Conservation (phyloP, 2,113 vertebrate species). For the Sylvia atricapilla region DNA sequence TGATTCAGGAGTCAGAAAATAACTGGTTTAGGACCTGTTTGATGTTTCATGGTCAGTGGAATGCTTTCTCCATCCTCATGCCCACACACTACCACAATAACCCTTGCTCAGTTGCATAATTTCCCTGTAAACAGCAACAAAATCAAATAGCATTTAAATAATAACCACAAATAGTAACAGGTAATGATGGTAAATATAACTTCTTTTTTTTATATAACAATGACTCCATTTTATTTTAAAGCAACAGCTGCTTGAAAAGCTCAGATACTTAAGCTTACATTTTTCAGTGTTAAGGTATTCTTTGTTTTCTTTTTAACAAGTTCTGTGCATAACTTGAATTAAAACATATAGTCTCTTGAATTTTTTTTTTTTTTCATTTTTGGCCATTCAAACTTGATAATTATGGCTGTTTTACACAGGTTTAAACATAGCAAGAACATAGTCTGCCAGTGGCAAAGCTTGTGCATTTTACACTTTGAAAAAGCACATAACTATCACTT, state of each 20-base stretch:
- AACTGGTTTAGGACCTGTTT: not conserved
- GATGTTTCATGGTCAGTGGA: not conserved
- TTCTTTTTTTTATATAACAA: not conserved
- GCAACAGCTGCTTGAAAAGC: not conserved
- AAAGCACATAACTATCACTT: slow-evolving; percentile 21
- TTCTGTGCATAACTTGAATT: not conserved
- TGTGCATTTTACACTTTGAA: not conserved
- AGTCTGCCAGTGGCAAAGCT: not conserved
- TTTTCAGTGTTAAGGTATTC: not conserved
- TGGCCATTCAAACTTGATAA: not conserved
- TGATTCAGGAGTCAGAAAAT: not conserved
- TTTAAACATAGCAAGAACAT: not conserved
- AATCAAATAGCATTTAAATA: not conserved
- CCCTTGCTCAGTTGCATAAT: not conserved
- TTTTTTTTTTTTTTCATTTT: not conserved
- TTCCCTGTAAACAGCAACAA: not conserved
- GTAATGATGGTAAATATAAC: not conserved
- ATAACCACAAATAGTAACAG: not conserved
- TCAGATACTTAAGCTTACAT: not conserved
- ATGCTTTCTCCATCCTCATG: not conserved
- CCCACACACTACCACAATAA: not conserved
- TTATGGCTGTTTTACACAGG: not conserved
- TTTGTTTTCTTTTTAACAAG: not conserved
- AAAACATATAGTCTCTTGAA: not conserved
- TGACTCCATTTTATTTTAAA: not conserved